Conservation (phyloP, 2,888 invertebrate genomes). For the Beris morrisii region DNA sequence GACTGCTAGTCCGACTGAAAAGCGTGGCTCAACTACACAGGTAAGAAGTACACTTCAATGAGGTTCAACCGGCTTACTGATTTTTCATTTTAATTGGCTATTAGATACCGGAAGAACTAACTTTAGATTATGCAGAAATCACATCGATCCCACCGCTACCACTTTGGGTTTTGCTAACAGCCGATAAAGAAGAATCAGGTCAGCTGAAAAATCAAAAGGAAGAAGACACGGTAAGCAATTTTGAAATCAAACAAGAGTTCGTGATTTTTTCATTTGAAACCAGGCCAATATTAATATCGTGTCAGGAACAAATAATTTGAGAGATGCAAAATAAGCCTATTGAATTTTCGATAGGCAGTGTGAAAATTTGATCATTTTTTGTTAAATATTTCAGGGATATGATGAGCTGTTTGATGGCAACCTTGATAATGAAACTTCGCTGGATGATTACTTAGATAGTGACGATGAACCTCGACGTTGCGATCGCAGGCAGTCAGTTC, state of each 20-base stretch:
- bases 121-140: conserved; percentile 91
- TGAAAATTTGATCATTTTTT: too few relatives aligned
- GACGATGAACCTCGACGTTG: conserved; percentile 67
- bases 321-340: too few relatives aligned
- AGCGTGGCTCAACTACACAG: conserved; percentile 73
- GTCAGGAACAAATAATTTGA: too few relatives aligned
- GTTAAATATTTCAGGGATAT: conserved; percentile 65
- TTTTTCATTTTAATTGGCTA: neutral
- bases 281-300: too few relatives aligned
- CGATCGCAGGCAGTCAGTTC: conserved; percentile 68
- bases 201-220: conserved; percentile 51
- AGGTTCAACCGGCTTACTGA: neutral
- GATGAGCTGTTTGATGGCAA: conserved; percentile 87
- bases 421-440: conserved; percentile 75
- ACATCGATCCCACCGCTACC: conserved; percentile 98
- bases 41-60: conserved; percentile 44
- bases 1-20: conserved; percentile 75
- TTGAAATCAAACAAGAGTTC: too few relatives aligned
- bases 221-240: conserved; percentile 57
- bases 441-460: conserved; percentile 77
- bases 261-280: too few relatives aligned
- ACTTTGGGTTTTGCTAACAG: conserved; percentile 91
- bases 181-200: conserved; percentile 82
- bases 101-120: conserved; percentile 81
- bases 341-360: too few relatives aligned